Evolutionary conservation across 1,140 invertebrate species (phyloP), one percentile per base, ranked within the genome.

Genomic region (Drosophila athabasca): DNA sequence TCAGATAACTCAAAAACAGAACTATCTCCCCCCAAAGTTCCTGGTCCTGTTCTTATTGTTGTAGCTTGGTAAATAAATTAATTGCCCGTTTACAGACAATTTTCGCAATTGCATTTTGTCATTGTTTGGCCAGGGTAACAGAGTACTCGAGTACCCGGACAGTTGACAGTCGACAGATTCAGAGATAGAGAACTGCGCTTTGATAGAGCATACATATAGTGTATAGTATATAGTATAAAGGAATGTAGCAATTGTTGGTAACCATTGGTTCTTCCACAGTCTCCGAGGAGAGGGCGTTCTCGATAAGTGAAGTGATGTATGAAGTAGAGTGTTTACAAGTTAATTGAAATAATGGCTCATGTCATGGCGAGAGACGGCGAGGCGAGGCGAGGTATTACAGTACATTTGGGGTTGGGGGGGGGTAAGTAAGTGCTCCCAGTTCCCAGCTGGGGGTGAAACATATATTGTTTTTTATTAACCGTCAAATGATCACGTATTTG

Each of bases 301-400:
- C 69, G 69, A 73, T 73, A 73, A 73, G 59, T 74, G 31, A 52
- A 85, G 55, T 72, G 58, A 67, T 58, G 31, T 31, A 31, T 31
- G 5, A 5, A 31, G 29, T 39, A 73, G 50, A 73, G 60, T 84
- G 76, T 76, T 79, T 79, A 68, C 76, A 65, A 76, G 60, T 68
- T 84, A 85, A 84, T 84, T 85, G 58, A 76, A 76, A 57, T 68
- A 84, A 79, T 84, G 67, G 76, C 49, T 46, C 60, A 46, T 71
- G 61, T 46, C 60, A 46, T 71, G 61, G 61, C 9, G 50, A 75
- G 62, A 39, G 46, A 29, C 13, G 24, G 61, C 17, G 17, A 19
- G 17, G n/a, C n/a, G n/a, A 19, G 17, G 17, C 17, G 17, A 39
- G 51, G 15, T 53, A 26, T 53, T 9, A 19, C 17, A 19, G 39